Base-by-base conservation (phyloP, 2,113 vertebrate species). In the human region DNA sequence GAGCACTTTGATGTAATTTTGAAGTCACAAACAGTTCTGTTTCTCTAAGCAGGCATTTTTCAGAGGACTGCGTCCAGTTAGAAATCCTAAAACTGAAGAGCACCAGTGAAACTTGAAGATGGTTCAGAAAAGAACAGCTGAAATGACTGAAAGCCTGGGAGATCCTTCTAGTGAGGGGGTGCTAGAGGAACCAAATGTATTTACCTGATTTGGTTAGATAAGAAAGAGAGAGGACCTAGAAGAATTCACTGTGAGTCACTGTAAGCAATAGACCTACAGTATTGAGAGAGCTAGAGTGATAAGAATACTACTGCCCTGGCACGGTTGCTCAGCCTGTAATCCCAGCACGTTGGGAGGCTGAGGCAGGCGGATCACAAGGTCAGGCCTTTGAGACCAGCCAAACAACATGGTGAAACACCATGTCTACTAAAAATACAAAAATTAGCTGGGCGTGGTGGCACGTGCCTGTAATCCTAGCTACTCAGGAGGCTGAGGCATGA, bases 1-100 rank as follows among this genome's bases (percentile, higher is more conserved):
- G 95, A 96, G 90, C 87, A 97, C 50, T 61, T 13, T 88, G 96
- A 73, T 89, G 68, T 73, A 52, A 97, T 94, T 94, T 76, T 55
- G 32, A 97, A 95, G 85, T 90, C 89, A 95, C 91, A 90, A 82
- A 97, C 81, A 72, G 81, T 91, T 93, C 94, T 78, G 0, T 68
- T 89, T 96, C 82, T 88, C 76, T n/a, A 72, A 72, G 91, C 78
- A 86, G 91, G 27, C 70, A 20, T 83, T 81, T 89, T 95, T 84
- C 75, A 59, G 84, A 92, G 70, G 16, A 52, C 22, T 85, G 85
- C 48, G 18, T 45, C 78, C 88, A 68, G 57, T 90, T 30, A 88
- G 82, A 95, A 93, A 93, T 50, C 72, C 14, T 32, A 59, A 84
- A 80, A 14, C 38, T 57, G 59, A 90, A 90, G 68, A 68, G 10